Evolutionary conservation across 2,888 invertebrate genomes (phyloP).

Genomic region (Endomychus coccineus): DNA sequence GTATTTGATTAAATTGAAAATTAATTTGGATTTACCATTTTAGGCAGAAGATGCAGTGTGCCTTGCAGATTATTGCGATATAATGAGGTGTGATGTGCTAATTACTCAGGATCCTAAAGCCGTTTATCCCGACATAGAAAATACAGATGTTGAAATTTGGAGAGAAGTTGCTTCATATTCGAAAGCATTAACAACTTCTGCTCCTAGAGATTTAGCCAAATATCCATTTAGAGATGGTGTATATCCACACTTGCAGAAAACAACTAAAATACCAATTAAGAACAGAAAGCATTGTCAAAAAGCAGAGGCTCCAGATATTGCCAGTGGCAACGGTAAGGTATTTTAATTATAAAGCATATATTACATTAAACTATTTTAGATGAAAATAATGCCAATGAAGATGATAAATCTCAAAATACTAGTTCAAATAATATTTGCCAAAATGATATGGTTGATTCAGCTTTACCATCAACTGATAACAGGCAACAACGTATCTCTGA

Average conservation of each 20-base stretch:
- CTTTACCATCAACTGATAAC: conserved; percentile 59
- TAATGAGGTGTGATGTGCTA: conserved; percentile 89
- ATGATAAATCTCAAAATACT: conserved; percentile 37
- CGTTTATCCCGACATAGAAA: conserved; percentile 57
- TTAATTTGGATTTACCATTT: background rate
- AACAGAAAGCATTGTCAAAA: conserved; percentile 36
- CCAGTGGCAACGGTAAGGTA: conserved; percentile 16
- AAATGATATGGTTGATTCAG: conserved; percentile 62
- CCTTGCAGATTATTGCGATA: conserved; percentile 90
- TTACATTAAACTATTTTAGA: conserved; percentile 15
- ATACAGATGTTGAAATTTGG: conserved; percentile 80
- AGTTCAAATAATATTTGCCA: conserved; percentile 47
- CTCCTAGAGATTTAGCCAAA: conserved; percentile 41
- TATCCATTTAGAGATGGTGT: conserved; percentile 36
- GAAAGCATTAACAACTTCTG: conserved; percentile 50
- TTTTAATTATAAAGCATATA: no score
- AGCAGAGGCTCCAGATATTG: conserved; percentile 33
- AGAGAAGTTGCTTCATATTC: conserved; percentile 65
- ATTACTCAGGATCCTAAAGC: conserved; percentile 63
- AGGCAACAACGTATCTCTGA: conserved; percentile 61
- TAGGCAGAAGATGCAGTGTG: conserved; percentile 90
- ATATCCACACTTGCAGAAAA: conserved; percentile 23
- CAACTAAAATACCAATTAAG: conserved; percentile 13
- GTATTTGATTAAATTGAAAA: background rate
- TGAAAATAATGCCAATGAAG: conserved; percentile 22